These are phyloP conservation scores for Pinctada fucata DNA, from an alignment of 2,888 invertebrate species.

Conservation along the genomic window DNA sequence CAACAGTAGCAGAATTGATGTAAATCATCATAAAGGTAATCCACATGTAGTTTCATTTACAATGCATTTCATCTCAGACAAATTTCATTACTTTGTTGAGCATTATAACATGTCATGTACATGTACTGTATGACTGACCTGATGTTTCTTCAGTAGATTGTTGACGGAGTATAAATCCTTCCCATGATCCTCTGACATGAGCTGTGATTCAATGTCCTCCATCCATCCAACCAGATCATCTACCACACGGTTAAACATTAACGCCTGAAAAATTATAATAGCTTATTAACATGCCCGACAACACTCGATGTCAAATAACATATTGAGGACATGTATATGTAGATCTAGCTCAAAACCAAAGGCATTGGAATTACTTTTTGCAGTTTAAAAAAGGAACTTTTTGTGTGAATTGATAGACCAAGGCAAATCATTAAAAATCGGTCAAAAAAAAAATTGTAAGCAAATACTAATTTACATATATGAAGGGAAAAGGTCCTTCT, in stretches of 20 bases:
- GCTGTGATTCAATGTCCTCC: slow-evolving; percentile 89
- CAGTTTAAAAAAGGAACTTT: too few species aligned
- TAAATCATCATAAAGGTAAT: too few species aligned
- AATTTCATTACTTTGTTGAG: too few species aligned
- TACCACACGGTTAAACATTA: slow-evolving; percentile 90
- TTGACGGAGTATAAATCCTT: slow-evolving; percentile 92
- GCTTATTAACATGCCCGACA: too few species aligned
- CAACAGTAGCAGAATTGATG: neutral
- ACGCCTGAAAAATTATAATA: slow-evolving; percentile 80
- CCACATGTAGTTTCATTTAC: too few species aligned
- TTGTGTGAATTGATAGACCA: too few species aligned
- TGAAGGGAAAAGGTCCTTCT: too few species aligned
- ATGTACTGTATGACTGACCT: slow-evolving; percentile 60
- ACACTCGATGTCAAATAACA: neutral
- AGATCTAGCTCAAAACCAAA: neutral
- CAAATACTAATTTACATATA: too few species aligned
- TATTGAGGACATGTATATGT: neutral
- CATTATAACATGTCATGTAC: neutral
- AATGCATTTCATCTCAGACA: too few species aligned
- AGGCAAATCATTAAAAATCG: too few species aligned
- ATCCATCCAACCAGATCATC: slow-evolving; percentile 97
- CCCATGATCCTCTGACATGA: slow-evolving; percentile 88
- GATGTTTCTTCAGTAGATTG: slow-evolving; percentile 83
- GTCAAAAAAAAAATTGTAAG: too few species aligned
- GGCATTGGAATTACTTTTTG: too few species aligned